Percentiles rank a stretch among this genome's conserved stretches.
These are phyloP conservation scores for Carassius carassius DNA, from an alignment of 2,113 vertebrate species.

Conservation along the genomic window DNA sequence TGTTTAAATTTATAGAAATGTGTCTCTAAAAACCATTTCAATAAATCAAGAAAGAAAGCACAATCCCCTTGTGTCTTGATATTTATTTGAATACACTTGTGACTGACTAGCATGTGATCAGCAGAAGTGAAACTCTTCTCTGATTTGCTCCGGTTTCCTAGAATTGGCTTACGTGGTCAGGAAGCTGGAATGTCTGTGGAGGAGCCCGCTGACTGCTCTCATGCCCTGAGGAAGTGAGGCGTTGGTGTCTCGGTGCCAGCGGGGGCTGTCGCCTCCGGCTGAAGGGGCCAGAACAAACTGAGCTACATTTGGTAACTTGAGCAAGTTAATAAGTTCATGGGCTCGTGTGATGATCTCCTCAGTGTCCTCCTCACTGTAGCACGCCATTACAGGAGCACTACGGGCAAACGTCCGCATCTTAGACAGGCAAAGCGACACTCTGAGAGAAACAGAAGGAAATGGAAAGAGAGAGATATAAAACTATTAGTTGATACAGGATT, in stretches of 20 bases:
- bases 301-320: slow-evolving; percentile 90
- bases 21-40: slow-evolving; percentile 5
- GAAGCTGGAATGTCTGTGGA: slow-evolving; percentile 73
- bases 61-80: background rate
- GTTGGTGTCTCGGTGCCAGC: slow-evolving; percentile 83
- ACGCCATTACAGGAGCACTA: slow-evolving; percentile 68
- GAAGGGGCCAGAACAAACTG: slow-evolving; percentile 87
- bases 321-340: slow-evolving; percentile 86
- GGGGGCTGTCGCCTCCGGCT: slow-evolving; percentile 61
- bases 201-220: slow-evolving; percentile 77
- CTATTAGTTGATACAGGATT: background rate
- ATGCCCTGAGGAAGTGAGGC: slow-evolving; percentile 81
- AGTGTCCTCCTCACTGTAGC: slow-evolving; percentile 74
- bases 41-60: slow-evolving; percentile 19
- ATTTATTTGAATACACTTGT: background rate
- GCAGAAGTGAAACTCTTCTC: background rate
- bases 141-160: background rate
- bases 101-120: background rate
- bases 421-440: slow-evolving; percentile 89
- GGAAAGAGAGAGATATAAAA: background rate
- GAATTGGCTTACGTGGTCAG: slow-evolving; percentile 48
- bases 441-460: slow-evolving; percentile 56
- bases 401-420: slow-evolving; percentile 85
- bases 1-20: background rate
- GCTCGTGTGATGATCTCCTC: slow-evolving; percentile 81